Evolutionary conservation across 2,888 invertebrate genomes (phyloP), one percentile per base, ranked within the genome.

Genomic region (Chalcis sispes): DNA sequence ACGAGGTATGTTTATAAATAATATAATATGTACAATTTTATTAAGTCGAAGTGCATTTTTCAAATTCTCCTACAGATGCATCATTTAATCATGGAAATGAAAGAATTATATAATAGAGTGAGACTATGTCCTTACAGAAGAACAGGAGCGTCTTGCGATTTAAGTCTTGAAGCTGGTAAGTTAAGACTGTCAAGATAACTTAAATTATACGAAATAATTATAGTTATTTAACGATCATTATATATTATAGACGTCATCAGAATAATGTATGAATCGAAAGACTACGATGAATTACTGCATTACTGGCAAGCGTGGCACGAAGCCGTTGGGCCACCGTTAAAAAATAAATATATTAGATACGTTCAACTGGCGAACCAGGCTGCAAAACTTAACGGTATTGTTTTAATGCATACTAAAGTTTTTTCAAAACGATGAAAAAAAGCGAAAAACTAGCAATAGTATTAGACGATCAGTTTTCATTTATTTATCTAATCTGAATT

Each of bases 231-330:
- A 42, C 32, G 42, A 13, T 42, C 15, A 13, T 42, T 10, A 36
- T 36, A 36, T 36, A 10, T 36, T 1, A 52, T 80, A 90, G 91
- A 91, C 79, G 81, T 91, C 7, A 88, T 84, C n/a, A 85, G 88
- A 75, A 92, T 94, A 46, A 90, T 95, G 89, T 92, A 93, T 0
- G 92, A 92, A 84, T 95, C 95, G 0, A 90, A 93, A 77, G 93
- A 95, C 81, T 94, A 94, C 80, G 92, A 93, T 25, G 95, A 95
- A 83, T 88, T 96, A 58, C 83, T 93, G 20, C 93, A 95, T 81
- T 93, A 94, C 0, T 97, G 97, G 97, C 91, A 90, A 82, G 93
- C 93, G 71, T 97, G 95, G 92, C 91, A 96, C 79, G 94, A 96
- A 76, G 93, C 92, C 73, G 92, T 94, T 0, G 96, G 96, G 0